Evolutionary conservation across 2,113 vertebrate species (phyloP).

Genomic region (Calyptomena viridis): DNA sequence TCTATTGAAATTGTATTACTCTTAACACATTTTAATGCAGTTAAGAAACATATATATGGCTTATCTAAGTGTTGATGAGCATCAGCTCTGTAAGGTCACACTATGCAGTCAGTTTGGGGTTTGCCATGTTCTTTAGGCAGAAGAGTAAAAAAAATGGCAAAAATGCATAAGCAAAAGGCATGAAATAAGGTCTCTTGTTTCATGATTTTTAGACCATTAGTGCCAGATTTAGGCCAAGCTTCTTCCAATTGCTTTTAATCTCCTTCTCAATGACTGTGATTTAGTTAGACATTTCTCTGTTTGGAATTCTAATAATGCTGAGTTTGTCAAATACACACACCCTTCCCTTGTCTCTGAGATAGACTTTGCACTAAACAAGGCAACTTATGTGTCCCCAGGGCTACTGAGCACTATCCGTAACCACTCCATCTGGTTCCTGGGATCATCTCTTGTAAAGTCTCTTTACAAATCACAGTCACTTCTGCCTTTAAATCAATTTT

Average conservation of each 20-base stretch:
- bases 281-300: neutral
- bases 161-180: neutral
- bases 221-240: neutral
- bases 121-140: neutral
- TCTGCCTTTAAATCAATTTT: constrained; percentile 22
- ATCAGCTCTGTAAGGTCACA: neutral
- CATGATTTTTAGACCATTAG: neutral
- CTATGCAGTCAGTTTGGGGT: neutral
- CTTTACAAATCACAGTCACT: neutral
- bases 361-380: neutral
- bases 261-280: neutral
- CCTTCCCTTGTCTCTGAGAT: neutral
- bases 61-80: neutral
- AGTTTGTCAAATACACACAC: accelerated
- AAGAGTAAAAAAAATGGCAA: neutral
- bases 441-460: neutral
- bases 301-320: neutral
- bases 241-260: neutral
- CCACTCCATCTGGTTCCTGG: neutral
- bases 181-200: neutral
- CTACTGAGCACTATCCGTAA: neutral
- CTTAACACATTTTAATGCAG: neutral
- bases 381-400: neutral
- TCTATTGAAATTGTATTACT: neutral
- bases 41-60: neutral